Evolutionary conservation across 2,888 invertebrate species (phyloP).

Genomic region (Sceliomorpha sp.): DNA sequence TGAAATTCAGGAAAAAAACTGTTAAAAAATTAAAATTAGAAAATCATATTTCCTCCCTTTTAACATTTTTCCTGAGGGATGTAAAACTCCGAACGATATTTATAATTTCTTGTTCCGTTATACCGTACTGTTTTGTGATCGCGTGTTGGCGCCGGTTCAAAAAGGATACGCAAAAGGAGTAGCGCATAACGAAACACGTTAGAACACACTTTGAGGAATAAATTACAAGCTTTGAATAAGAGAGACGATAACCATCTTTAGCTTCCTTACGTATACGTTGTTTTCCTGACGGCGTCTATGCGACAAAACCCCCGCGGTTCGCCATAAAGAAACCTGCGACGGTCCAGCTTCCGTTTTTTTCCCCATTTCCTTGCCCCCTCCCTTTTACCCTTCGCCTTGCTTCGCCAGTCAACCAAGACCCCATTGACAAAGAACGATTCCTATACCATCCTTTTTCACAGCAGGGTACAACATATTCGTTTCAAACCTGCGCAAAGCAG

Average conservation of each 20-base stretch:
- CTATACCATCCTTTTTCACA: conserved; percentile 36
- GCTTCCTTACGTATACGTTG: conserved; percentile 23
- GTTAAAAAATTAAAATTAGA: too few species aligned
- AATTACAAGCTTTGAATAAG: conserved; percentile 38
- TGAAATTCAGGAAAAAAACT: too few species aligned
- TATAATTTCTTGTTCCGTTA: conserved; percentile 11
- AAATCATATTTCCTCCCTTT: too few species aligned
- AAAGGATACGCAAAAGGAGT: conserved; percentile 10
- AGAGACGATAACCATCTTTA: conserved; percentile 29
- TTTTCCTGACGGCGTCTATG: conserved; percentile 26
- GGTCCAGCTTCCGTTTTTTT: conserved; percentile 49
- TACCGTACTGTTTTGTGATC: conserved; percentile 10
- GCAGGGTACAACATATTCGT: conserved; percentile 24
- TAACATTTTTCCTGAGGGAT: too few species aligned
- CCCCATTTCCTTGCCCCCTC: conserved; percentile 23
- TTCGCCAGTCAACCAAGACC: conserved; percentile 27
- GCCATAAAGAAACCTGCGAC: conserved; percentile 40
- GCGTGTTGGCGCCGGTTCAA: conserved; percentile 23
- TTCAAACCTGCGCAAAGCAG: conserved; percentile 4
- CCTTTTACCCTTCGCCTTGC: too few species aligned
- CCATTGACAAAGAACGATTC: conserved; percentile 13
- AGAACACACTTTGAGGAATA: conserved; percentile 29
- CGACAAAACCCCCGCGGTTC: conserved; percentile 33
- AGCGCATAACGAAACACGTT: conserved; percentile 16
- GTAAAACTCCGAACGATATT: conserved; percentile 4